A percentile compares a stretch with the other conserved stretches of the same genome.
phyloP scores from a whole-genome alignment of 2,888 invertebrate genomes.

The Torymus texanus region DNA sequence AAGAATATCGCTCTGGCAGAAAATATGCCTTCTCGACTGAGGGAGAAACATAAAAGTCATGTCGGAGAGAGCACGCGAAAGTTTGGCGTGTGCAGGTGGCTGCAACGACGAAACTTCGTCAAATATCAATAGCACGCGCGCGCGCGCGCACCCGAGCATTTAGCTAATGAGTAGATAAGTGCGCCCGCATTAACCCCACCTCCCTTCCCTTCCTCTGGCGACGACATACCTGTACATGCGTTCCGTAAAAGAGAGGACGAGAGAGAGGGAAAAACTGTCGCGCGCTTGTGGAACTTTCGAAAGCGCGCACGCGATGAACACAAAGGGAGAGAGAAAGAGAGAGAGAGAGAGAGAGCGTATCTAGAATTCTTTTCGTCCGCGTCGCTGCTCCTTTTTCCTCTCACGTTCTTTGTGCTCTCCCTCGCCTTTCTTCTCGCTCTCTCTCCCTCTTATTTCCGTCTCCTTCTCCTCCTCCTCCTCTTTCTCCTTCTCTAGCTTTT shows the following conservation, averaged over 20 bases:
- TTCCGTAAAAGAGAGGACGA: not conserved
- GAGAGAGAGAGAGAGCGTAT: conserved; percentile 17
- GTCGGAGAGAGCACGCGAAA: not conserved
- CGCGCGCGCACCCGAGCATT: conserved; percentile 7
- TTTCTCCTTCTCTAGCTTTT: too few species aligned
- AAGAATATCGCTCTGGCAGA: too few species aligned
- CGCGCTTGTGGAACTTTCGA: not conserved
- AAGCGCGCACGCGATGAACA: not conserved
- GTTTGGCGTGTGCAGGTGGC: conserved; percentile 15
- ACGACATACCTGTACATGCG: not conserved
- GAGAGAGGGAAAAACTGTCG: not conserved
- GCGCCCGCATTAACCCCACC: not conserved
- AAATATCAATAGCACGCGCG: conserved; percentile 24
- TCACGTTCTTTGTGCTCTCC: not conserved
- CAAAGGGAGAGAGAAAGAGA: not conserved
- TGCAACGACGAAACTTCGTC: conserved; percentile 34
- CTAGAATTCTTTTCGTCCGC: conserved; percentile 23
- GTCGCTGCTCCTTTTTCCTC: not conserved
- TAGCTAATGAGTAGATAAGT: conserved; percentile 43
- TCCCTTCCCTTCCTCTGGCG: too few species aligned
- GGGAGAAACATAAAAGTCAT: not conserved
- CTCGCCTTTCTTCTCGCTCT: not conserved
- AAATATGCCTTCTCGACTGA: too few species aligned
- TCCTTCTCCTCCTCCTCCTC: not conserved
- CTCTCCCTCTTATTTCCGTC: conserved; percentile 5